Evolutionary conservation across 2,113 vertebrate genomes (phyloP), one percentile per base, ranked within the genome.

Genomic region (Clarias magur): DNA sequence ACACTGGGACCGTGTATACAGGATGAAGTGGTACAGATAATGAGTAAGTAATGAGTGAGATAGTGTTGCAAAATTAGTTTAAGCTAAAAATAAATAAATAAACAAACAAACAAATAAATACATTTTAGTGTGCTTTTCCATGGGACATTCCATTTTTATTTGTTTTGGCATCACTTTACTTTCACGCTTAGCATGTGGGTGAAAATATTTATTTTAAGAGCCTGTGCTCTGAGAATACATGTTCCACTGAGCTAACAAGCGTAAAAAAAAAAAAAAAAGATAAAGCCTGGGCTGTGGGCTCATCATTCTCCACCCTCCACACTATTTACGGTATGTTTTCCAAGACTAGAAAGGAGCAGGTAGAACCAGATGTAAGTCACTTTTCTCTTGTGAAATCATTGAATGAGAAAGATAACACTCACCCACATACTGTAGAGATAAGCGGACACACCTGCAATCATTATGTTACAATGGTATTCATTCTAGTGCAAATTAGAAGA

Each of bases 291-390:
- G 25, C 11, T 76, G 15, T 78, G 23, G 19, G 72, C 23, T 85
- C 2, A 6, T 23, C n/a, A 60, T 60, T 16, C 38, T 25, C 25
- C 84, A 23, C 60, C n/a, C 16, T 21, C 38, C 38, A 34, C 13
- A 34, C 3, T 56, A 53, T 16, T 78, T 63, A 27, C 25, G 21
- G 53, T 30, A 27, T 79, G 30, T 59, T 70, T 68, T 30, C 13
- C 27, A 23, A 57, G 6, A 80, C 21, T 7, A 21, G 76, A 82
- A 59, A 60, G 16, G 62, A 86, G 79, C 79, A 42, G 53, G 85
- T 57, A 70, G 30, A 53, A 60, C 85, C 54, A 86, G 85, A 42
- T 38, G 19, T 25, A 60, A 34, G 60, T 27, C 38, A 80, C n/a
- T 34, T 48, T 48, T 67, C 30, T 60, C 30, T 70, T 80, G 13